Base-by-base conservation (phyloP, 2,113 vertebrate genomes). In the Tachuris rubrigastra region DNA sequence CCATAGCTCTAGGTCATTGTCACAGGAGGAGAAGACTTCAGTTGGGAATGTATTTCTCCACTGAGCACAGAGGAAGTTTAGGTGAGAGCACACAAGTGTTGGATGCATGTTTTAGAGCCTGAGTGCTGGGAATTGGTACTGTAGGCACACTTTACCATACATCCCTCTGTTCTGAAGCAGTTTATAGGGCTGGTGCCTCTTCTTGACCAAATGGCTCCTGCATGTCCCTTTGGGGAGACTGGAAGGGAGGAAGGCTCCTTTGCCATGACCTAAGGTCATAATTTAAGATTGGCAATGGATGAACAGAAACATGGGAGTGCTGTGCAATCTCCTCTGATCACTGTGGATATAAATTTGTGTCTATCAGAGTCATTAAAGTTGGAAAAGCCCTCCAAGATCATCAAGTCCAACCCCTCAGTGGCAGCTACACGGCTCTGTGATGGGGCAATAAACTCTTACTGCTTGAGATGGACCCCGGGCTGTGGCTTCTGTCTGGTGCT, bases 31-130 rank as follows among this genome's bases (percentile, higher is more conserved):
- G n/a, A 14, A 23, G 12, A 42, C 9, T 46, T 72, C 55, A 65
- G 17, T 12, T 60, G 72, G 23, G 20, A 56, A 65, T 41, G 31
- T 28, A n/a, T 41, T 8, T 62, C 19, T 60, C 14, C 41, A 47
- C 9, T 27, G 47, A 75, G 18, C 56, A 41, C 13, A 30, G 56
- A 67, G 8, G 15, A 74, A 85, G 39, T 15, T n/a, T 18, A 71
- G 39, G 33, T 25, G 49, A 77, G 35, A 88, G 18, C 25, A 47
- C 21, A 22, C 8, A 24, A 50, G n/a, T 9, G 33, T 9, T 39
- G 53, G 44, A n/a, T 22, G 13, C 2, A 0, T n/a, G 15, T 59
- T 62, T 50, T 19, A 17, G 14, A 14, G 65, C 1, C 4, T 19
- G 17, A 81, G 35, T 68, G 60, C 24, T 24, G 49, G 25, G 18